Evolutionary conservation across 1,140 invertebrate genomes (phyloP).

Genomic region (Hetaerina americana): DNA sequence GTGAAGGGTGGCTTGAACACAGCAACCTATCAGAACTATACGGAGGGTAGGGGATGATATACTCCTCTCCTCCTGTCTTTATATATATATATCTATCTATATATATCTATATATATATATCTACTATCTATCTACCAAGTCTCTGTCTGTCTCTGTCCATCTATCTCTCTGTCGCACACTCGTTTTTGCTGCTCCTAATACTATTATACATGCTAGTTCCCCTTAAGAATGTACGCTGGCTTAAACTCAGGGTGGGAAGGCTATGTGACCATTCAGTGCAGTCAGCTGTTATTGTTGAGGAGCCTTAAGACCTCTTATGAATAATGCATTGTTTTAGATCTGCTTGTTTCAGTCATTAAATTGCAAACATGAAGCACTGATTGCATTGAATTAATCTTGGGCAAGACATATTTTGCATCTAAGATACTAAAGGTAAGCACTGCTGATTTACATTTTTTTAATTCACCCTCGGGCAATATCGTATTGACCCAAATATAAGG

Average conservation of each 20-base stretch:
- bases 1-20: slow-evolving; percentile 69
- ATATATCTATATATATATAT: neutral
- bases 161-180: slow-evolving; percentile 4
- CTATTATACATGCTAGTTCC: neutral
- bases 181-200: slow-evolving; percentile 4
- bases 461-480: too few species aligned
- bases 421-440: too few species aligned
- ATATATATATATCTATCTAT: neutral
- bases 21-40: slow-evolving; percentile 54
- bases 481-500: too few species aligned
- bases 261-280: neutral
- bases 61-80: neutral
- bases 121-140: neutral
- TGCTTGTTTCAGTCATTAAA: too few species aligned
- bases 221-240: neutral
- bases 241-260: neutral
- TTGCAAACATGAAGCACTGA: too few species aligned
- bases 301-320: too few species aligned
- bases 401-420: too few species aligned
- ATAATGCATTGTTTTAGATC: too few species aligned
- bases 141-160: slow-evolving; percentile 1
- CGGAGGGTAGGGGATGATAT: slow-evolving; percentile 47
- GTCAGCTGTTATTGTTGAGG: too few species aligned
- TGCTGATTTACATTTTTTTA: too few species aligned
- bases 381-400: too few species aligned